phyloP scores from a whole-genome alignment of 2,888 invertebrate genomes.

The Tinea trinotella region DNA sequence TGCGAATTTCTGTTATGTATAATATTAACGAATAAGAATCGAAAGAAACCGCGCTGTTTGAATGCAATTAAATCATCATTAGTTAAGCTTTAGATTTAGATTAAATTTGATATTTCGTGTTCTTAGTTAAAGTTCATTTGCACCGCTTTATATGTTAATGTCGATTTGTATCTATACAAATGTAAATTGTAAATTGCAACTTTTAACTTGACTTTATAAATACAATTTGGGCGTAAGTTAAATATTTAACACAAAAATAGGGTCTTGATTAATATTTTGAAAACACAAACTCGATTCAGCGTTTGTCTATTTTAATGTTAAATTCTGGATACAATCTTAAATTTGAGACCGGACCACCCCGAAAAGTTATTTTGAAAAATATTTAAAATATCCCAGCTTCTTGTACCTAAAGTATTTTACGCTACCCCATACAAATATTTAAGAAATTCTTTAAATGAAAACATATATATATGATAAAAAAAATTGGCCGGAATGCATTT shows the following conservation, averaged over 20 bases:
- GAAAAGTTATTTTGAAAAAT: slow-evolving; percentile 52
- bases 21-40: slow-evolving; percentile 4
- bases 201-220: too few species aligned
- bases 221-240: too few species aligned
- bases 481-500: slow-evolving; percentile 44
- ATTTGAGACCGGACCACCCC: slow-evolving; percentile 43
- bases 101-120: slow-evolving; percentile 30
- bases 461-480: slow-evolving; percentile 64
- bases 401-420: slow-evolving; percentile 22
- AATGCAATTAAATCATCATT: slow-evolving; percentile 19
- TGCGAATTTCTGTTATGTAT: not conserved
- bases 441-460: slow-evolving; percentile 46
- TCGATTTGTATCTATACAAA: too few species aligned
- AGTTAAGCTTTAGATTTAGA: slow-evolving; percentile 22
- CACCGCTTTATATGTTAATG: slow-evolving; percentile 42
- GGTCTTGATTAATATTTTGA: not conserved
- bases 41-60: not conserved
- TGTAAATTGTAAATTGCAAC: too few species aligned
- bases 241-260: too few species aligned
- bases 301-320: too few species aligned
- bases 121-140: slow-evolving; percentile 26
- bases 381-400: slow-evolving; percentile 41
- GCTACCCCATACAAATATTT: slow-evolving; percentile 38
- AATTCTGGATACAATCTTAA: not conserved
- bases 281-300: too few species aligned